These are phyloP conservation scores for Reticulitermes lucifugus DNA, from an alignment of 2,888 invertebrate genomes.

Conservation along the genomic window DNA sequence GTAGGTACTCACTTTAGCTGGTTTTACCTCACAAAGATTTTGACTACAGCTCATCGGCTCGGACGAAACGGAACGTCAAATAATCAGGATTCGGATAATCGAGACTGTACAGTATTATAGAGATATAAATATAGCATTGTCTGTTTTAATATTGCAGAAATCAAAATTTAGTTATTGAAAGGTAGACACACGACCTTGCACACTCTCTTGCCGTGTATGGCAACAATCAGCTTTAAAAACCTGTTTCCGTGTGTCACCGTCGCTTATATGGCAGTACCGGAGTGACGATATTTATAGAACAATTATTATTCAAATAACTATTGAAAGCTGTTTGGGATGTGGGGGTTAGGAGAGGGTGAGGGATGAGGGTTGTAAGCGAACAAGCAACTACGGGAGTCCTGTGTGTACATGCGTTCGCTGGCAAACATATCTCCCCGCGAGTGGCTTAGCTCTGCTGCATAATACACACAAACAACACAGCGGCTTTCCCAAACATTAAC, in stretches of 20 bases:
- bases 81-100: no score
- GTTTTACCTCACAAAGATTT: no score
- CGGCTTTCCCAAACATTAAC: slow-evolving; percentile 36
- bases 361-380: slow-evolving; percentile 11
- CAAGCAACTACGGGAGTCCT: not conserved
- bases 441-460: slow-evolving; percentile 1
- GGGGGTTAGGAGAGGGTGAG: not conserved
- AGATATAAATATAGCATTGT: no score
- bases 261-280: not conserved
- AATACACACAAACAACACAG: slow-evolving; percentile 36
- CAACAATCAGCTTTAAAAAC: not conserved
- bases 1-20: no score
- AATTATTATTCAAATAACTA: slow-evolving; percentile 37
- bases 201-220: no score
- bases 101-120: no score
- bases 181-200: no score
- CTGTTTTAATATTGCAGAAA: no score
- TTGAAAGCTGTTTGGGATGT: not conserved
- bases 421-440: slow-evolving; percentile 15
- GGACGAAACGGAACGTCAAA: no score
- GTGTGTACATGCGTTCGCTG: not conserved
- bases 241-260: not conserved
- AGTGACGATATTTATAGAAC: slow-evolving; percentile 10
- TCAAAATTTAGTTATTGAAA: no score
- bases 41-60: no score